A percentile compares a stretch with the other conserved stretches of the same genome.
These are phyloP conservation scores for Carcina quercana DNA, from an alignment of 2,888 invertebrate genomes.

Conservation along the genomic window DNA sequence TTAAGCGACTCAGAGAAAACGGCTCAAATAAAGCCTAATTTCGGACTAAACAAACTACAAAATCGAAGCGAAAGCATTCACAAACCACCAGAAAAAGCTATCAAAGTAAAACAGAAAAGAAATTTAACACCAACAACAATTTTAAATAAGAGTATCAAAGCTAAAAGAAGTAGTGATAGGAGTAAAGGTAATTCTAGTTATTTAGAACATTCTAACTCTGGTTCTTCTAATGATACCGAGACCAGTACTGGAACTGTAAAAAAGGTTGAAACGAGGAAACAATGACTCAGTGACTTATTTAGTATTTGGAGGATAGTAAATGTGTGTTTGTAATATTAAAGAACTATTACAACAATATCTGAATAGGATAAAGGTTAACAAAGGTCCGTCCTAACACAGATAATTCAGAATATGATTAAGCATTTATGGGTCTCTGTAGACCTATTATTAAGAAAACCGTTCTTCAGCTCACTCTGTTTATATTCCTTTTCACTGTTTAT, in stretches of 20 bases:
- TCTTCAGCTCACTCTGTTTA: no score
- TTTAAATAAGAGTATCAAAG: constrained; percentile 40
- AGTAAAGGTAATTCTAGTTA: constrained; percentile 36
- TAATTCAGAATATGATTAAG: no score
- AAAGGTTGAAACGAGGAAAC: constrained; percentile 38
- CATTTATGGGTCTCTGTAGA: no score
- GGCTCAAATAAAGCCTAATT: constrained; percentile 62
- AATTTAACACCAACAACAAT: constrained; percentile 42
- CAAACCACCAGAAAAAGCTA: constrained; percentile 53
- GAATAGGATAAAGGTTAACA: no score
- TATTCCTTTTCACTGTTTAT: no score
- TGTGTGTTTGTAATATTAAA: no score
- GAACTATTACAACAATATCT: no score
- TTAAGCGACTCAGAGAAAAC: constrained; percentile 46
- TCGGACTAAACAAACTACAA: constrained; percentile 56
- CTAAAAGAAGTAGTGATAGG: constrained; percentile 28
- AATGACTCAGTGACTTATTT: background rate
- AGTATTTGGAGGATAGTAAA: no score
- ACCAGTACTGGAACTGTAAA: constrained; percentile 66
- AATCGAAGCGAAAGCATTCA: constrained; percentile 61
- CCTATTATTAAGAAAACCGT: no score
- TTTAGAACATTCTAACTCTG: constrained; percentile 72
- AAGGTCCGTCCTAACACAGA: no score
- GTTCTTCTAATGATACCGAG: constrained; percentile 73
- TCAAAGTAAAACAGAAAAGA: constrained; percentile 52